Evolutionary conservation across 2,888 invertebrate genomes (phyloP).

Genomic region (Congeria kusceri): DNA sequence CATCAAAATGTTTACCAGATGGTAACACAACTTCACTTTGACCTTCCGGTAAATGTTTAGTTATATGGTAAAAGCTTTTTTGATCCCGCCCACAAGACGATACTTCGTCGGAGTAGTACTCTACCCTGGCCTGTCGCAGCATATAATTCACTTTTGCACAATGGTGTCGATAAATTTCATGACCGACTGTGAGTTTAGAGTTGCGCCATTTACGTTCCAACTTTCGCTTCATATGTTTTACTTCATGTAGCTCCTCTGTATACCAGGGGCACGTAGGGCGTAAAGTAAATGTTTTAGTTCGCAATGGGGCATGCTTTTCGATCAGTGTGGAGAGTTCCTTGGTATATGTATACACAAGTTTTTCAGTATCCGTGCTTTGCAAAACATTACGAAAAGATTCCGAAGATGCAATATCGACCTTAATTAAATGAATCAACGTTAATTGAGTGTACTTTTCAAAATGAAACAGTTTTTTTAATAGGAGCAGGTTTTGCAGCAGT

Average conservation of each 20-base stretch:
- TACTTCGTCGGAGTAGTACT: slow-evolving; percentile 47
- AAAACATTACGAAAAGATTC: background rate
- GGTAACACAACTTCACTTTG: too few species aligned
- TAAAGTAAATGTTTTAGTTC: slow-evolving; percentile 38
- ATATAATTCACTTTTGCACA: slow-evolving; percentile 41
- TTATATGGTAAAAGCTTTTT: slow-evolving; percentile 33
- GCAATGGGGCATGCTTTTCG: slow-evolving; percentile 47
- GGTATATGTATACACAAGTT: slow-evolving; percentile 13
- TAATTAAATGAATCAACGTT: slow-evolving; percentile 19
- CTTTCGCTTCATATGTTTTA: slow-evolving; percentile 49
- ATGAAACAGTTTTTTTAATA: slow-evolving; percentile 44
- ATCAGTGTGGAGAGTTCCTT: slow-evolving; percentile 8
- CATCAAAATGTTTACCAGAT: background rate
- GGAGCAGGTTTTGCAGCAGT: slow-evolving; percentile 26
- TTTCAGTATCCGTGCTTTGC: background rate
- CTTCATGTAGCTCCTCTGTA: slow-evolving; percentile 49
- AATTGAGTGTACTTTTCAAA: slow-evolving; percentile 23
- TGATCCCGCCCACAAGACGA: slow-evolving; percentile 40
- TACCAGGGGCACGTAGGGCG: slow-evolving; percentile 47
- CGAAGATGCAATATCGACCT: slow-evolving; percentile 17
- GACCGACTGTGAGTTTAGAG: slow-evolving; percentile 39
- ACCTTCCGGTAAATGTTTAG: slow-evolving; percentile 7
- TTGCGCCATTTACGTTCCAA: slow-evolving; percentile 50
- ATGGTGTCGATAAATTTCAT: slow-evolving; percentile 47
- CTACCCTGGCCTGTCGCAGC: slow-evolving; percentile 24